phyloP scores from a whole-genome alignment of 2,113 vertebrate species.

The Hipposideros armiger region DNA sequence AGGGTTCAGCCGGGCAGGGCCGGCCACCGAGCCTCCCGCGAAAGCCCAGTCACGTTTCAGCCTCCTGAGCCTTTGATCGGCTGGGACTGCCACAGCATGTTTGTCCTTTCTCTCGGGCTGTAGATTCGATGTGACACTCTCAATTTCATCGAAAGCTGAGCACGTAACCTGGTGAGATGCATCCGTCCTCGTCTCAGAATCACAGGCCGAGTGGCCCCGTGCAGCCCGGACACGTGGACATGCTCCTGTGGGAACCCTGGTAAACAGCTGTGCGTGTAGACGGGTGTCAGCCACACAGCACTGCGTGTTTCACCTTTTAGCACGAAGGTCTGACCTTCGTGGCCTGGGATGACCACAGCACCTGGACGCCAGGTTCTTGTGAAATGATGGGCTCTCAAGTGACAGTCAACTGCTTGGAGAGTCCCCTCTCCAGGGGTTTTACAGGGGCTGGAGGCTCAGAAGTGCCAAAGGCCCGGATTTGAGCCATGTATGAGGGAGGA shows the following conservation, averaged over 20 bases:
- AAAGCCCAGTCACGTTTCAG: fast-evolving
- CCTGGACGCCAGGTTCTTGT: not conserved
- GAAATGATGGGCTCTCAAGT: not conserved
- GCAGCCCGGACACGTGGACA: too few relatives aligned
- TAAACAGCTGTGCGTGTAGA: fast-evolving
- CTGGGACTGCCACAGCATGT: fast-evolving
- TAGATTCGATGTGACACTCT: fast-evolving
- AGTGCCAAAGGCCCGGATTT: too few relatives aligned
- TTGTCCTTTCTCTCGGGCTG: fast-evolving
- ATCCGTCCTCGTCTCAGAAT: too few relatives aligned
- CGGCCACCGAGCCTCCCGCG: fast-evolving
- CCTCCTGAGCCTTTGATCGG: not conserved
- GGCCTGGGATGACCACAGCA: fast-evolving
- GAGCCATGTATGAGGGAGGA: too few relatives aligned
- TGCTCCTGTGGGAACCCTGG: not conserved
- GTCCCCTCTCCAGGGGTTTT: not conserved
- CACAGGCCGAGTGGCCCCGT: too few relatives aligned
- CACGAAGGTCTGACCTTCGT: not conserved
- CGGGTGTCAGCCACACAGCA: fast-evolving
- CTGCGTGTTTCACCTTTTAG: too few relatives aligned
- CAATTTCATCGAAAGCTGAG: not conserved
- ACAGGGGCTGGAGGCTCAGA: fast-evolving
- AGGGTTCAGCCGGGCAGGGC: too few relatives aligned
- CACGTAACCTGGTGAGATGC: too few relatives aligned
- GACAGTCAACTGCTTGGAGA: not conserved